Conservation (phyloP, 64 coral and sea anemone genomes). For the Pocillopora damicornis region DNA sequence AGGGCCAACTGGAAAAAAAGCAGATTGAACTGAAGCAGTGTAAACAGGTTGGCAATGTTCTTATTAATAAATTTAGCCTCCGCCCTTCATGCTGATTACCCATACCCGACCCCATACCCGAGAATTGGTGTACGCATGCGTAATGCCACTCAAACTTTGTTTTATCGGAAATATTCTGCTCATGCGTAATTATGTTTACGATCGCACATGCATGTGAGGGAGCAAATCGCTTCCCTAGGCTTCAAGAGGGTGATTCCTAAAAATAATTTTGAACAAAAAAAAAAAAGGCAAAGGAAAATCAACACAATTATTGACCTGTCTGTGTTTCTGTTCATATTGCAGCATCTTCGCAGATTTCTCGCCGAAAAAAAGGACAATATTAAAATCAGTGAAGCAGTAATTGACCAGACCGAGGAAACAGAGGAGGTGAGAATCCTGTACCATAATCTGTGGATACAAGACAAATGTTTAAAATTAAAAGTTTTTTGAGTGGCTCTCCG, state of each 20-base stretch:
- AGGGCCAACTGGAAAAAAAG: constrained; percentile 44
- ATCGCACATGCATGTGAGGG: no score
- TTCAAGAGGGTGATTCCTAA: no score
- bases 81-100: no score
- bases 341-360: constrained; percentile 60
- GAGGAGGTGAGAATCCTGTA: constrained; percentile 25
- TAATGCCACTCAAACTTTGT: no score
- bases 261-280: neutral
- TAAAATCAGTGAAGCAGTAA: constrained; percentile 51
- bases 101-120: no score
- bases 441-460: neutral
- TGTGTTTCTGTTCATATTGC: neutral
- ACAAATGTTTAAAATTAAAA: neutral
- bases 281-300: neutral
- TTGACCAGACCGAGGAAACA: constrained; percentile 19
- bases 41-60: constrained; percentile 40
- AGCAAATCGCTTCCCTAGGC: no score
- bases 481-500: no score
- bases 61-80: no score
- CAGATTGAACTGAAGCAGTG: constrained; percentile 53
- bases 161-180: no score
- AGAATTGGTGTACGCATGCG: no score
- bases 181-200: no score
- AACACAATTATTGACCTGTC: neutral
- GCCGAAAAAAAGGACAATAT: constrained; percentile 67